phyloP scores from a whole-genome alignment of 2,888 invertebrate species.

The Nebria salina region DNA sequence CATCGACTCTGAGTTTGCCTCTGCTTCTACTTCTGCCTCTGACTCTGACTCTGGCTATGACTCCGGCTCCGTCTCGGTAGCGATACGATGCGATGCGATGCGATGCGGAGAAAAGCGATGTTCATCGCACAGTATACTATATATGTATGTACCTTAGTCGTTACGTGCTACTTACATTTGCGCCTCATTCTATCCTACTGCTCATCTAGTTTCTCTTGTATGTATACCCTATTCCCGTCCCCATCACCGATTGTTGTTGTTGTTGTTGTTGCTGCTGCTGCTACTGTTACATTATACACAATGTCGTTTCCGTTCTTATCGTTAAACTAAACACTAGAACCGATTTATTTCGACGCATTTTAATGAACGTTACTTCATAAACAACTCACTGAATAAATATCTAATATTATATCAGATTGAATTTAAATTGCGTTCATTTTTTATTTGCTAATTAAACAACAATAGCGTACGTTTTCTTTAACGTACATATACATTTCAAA shows the following conservation, averaged over 20 bases:
- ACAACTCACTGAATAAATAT: slow-evolving; percentile 1
- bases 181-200: not conserved
- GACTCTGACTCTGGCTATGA: too few species aligned
- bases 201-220: not conserved
- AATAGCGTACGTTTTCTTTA: too few species aligned
- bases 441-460: not conserved
- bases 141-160: too few species aligned
- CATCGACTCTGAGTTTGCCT: too few species aligned
- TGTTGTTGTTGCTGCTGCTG: not conserved
- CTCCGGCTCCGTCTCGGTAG: too few species aligned
- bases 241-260: not conserved
- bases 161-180: not conserved
- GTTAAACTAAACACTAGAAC: not conserved
- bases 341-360: not conserved
- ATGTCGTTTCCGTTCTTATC: not conserved
- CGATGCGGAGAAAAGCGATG: not conserved
- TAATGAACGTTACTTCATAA: not conserved
- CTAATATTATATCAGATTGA: not conserved
- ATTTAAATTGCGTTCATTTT: not conserved
- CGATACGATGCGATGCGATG: not conserved
- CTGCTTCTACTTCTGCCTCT: too few species aligned
- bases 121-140: too few species aligned
- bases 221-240: too few species aligned
- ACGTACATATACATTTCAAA: too few species aligned
- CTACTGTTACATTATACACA: not conserved